Evolutionary conservation across 2,888 invertebrate genomes (phyloP).

Genomic region (Coelopa pilipes): DNA sequence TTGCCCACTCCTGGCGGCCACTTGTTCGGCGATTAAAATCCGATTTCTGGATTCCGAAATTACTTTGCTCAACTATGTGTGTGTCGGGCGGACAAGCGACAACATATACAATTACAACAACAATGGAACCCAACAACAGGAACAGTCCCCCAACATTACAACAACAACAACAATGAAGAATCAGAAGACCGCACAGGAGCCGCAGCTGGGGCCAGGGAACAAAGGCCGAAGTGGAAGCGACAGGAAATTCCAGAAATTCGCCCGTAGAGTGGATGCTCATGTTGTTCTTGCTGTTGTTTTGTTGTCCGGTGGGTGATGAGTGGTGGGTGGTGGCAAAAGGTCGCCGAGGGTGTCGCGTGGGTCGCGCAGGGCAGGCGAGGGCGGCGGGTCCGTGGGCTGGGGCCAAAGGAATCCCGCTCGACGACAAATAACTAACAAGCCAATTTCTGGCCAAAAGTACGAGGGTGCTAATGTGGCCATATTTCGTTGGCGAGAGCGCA

Average conservation of each 20-base stretch:
- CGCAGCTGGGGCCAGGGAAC: too few relatives aligned
- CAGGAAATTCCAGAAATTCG: constrained; percentile 35
- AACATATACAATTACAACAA: not conserved
- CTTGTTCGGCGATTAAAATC: constrained; percentile 45
- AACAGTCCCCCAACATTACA: too few relatives aligned
- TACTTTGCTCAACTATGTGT: constrained; percentile 36
- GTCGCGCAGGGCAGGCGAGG: too few relatives aligned
- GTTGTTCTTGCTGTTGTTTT: constrained; percentile 11
- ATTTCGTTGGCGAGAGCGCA: constrained; percentile 56
- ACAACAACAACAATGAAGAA: too few relatives aligned
- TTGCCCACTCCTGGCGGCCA: constrained; percentile 16
- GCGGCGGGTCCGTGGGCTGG: not conserved
- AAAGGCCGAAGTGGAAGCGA: not conserved
- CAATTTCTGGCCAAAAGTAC: constrained; percentile 44
- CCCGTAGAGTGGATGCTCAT: constrained; percentile 11
- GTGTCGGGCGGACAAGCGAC: not conserved
- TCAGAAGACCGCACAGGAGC: not conserved
- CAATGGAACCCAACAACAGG: not conserved
- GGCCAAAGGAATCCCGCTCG: not conserved
- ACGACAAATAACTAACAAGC: constrained; percentile 33
- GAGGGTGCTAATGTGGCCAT: constrained; percentile 63
- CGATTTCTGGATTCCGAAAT: constrained; percentile 45
- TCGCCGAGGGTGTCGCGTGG: constrained; percentile 1
- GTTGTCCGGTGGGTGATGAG: constrained; percentile 1
- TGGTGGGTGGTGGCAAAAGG: constrained; percentile 3